Evolutionary conservation across 2,888 invertebrate species (phyloP).

Genomic region (Chalcosyrphus nemorum): DNA sequence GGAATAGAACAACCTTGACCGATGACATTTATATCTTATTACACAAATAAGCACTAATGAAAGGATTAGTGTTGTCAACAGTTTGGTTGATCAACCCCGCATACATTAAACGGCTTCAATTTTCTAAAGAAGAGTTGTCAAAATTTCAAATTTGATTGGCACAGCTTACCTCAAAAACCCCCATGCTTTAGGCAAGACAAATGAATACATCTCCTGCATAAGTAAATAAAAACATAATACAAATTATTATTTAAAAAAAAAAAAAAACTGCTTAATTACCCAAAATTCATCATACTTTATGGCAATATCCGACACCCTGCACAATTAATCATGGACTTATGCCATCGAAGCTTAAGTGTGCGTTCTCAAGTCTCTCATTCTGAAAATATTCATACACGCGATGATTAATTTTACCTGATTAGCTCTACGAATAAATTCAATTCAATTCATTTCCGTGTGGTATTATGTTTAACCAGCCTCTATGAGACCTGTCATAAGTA

Average conservation of each 20-base stretch:
- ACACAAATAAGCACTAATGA: background rate
- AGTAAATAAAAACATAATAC: background rate
- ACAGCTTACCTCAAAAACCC: background rate
- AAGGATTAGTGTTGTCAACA: background rate
- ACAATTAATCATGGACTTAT: constrained; percentile 39
- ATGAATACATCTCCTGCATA: background rate
- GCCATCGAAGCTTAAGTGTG: constrained; percentile 1
- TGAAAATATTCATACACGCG: background rate
- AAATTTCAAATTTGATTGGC: background rate
- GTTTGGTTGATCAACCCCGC: background rate
- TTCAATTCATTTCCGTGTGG: constrained; percentile 15
- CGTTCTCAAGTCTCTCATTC: background rate
- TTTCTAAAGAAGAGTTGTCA: background rate
- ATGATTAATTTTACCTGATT: constrained; percentile 44
- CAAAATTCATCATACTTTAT: constrained; percentile 4
- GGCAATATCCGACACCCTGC: constrained; percentile 20
- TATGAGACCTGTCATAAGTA: background rate
- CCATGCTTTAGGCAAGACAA: background rate
- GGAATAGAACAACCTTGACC: background rate
- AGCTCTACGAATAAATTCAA: constrained; percentile 15
- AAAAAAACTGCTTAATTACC: constrained; percentile 26
- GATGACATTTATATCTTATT: background rate
- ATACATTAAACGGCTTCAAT: background rate
- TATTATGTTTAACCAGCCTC: background rate
- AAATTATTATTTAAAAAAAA: constrained; percentile 8